phyloP scores from a whole-genome alignment of 2,113 vertebrate species.

The Trogon melanurus region DNA sequence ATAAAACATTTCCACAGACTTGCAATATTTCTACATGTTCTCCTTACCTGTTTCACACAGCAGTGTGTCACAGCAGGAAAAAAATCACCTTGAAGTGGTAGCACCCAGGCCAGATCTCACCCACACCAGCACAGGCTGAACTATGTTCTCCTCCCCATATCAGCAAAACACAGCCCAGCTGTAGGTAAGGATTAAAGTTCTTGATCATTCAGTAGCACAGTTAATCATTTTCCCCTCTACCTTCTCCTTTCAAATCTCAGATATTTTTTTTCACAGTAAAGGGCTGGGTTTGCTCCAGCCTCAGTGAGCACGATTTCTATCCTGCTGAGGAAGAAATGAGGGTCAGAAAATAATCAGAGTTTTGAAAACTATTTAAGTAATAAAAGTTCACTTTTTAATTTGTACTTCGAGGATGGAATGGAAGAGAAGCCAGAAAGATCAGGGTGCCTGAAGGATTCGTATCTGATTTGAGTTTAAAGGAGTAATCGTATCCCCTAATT shows the following conservation, averaged over 20 bases:
- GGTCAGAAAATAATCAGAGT: neutral
- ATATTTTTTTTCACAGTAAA: neutral
- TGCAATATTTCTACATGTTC: neutral
- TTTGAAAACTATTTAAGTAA: neutral
- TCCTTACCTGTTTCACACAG: neutral
- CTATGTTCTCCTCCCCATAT: neutral
- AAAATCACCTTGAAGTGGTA: neutral
- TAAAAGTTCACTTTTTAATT: constrained; percentile 5
- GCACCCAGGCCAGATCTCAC: neutral
- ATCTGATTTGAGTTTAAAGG: constrained; percentile 2
- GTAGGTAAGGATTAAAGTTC: constrained; percentile 24
- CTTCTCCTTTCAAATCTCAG: neutral
- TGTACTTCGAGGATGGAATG: neutral
- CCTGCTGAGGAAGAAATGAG: constrained; percentile 12
- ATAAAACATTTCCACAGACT: neutral
- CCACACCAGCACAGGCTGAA: neutral
- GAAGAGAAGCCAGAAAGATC: neutral
- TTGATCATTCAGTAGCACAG: neutral
- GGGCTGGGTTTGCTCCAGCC: neutral
- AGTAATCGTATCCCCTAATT: constrained; percentile 16
- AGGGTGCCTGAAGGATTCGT: neutral
- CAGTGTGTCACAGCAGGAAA: neutral
- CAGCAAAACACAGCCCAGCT: neutral
- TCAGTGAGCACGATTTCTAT: neutral
- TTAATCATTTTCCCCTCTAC: constrained; percentile 9